These are phyloP conservation scores for Apeltes quadracus DNA, from an alignment of 2,113 vertebrate species.

Conservation along the genomic window DNA sequence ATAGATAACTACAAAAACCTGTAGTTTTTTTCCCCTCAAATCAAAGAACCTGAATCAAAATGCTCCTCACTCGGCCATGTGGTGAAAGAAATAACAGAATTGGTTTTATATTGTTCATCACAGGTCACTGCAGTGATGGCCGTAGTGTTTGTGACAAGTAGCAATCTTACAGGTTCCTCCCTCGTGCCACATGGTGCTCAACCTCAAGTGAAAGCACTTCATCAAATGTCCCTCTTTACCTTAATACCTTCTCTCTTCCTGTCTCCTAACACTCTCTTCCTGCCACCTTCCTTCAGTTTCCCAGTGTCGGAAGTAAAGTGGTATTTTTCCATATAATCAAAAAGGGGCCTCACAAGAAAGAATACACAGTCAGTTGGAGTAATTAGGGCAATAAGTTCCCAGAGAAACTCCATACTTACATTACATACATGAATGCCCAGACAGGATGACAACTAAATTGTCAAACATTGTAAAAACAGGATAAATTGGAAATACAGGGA, in stretches of 20 bases:
- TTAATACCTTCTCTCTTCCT: not conserved
- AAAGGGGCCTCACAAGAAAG: not conserved
- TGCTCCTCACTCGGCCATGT: too few species aligned
- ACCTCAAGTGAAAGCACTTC: slow-evolving; percentile 34
- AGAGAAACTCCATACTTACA: slow-evolving; percentile 55
- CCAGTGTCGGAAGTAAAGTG: slow-evolving; percentile 10
- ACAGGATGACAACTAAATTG: slow-evolving; percentile 58
- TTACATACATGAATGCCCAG: too few species aligned
- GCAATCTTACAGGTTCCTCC: slow-evolving; percentile 29
- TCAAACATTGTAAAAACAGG: too few species aligned
- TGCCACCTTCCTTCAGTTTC: not conserved
- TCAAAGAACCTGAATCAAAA: not conserved
- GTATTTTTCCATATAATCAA: slow-evolving; percentile 21
- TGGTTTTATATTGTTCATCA: slow-evolving; percentile 26
- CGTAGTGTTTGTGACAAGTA: slow-evolving; percentile 41
- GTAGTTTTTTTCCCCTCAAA: not conserved
- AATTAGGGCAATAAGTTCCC: slow-evolving; percentile 48
- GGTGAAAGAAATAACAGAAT: not conserved
- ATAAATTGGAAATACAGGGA: slow-evolving; percentile 60
- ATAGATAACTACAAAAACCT: not conserved
- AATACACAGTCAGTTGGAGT: slow-evolving; percentile 15
- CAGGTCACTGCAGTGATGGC: slow-evolving; percentile 10
- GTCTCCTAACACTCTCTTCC: not conserved
- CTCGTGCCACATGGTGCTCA: slow-evolving; percentile 4
- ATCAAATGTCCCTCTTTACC: slow-evolving; percentile 23